phyloP scores from a whole-genome alignment of 2,888 invertebrate species.

The Belgica antarctica region DNA sequence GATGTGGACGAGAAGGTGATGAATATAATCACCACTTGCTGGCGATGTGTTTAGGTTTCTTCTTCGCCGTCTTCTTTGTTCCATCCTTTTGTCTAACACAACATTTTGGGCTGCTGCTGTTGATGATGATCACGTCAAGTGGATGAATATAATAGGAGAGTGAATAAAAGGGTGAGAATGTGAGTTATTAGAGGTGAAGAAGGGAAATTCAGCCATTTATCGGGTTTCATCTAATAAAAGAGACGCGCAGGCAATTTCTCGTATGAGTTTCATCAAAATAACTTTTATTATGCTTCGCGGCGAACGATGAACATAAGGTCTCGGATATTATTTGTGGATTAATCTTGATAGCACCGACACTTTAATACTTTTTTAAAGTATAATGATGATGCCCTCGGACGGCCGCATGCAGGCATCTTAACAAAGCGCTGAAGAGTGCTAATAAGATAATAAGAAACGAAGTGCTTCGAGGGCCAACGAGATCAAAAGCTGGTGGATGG shows the following conservation, averaged over 20 bases:
- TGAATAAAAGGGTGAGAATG: slow-evolving; percentile 41
- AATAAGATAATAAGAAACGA: slow-evolving; percentile 41
- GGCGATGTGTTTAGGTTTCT: not conserved
- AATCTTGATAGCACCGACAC: slow-evolving; percentile 39
- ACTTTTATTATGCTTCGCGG: not conserved
- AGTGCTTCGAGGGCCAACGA: slow-evolving; percentile 28
- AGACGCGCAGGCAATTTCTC: not conserved
- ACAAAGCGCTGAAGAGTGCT: slow-evolving; percentile 42
- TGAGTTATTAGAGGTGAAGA: slow-evolving; percentile 40
- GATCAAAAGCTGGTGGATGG: not conserved
- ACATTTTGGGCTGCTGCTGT: no score
- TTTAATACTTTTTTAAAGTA: slow-evolving; percentile 38
- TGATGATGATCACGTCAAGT: slow-evolving; percentile 36
- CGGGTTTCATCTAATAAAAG: slow-evolving; percentile 22
- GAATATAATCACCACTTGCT: slow-evolving; percentile 35
- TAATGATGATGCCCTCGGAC: slow-evolving; percentile 41
- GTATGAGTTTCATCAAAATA: slow-evolving; percentile 1
- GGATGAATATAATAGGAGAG: slow-evolving; percentile 17
- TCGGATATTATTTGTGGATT: slow-evolving; percentile 5
- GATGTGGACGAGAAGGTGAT: not conserved
- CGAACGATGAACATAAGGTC: not conserved
- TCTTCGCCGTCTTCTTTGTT: slow-evolving; percentile 16
- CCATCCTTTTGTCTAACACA: slow-evolving; percentile 3
- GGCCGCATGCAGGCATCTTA: slow-evolving; percentile 32
- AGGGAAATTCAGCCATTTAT: not conserved